Evolutionary conservation across 1,140 invertebrate genomes (phyloP), one percentile per base, ranked within the genome.

Genomic region (Orchestia grillus): DNA sequence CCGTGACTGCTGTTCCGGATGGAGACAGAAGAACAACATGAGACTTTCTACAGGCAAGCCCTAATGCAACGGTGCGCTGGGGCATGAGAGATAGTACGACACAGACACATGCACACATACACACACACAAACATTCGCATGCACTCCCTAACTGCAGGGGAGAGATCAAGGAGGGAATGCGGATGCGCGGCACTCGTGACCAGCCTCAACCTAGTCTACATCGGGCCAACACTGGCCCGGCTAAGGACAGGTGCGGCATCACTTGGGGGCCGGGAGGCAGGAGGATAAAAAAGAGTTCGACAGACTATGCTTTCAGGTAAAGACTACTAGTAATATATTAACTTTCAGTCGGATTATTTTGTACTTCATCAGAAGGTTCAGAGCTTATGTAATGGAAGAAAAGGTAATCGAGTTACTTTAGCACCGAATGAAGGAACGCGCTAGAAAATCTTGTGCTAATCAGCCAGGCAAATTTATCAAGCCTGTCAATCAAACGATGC

Each of bases 161-260:
- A 94, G 92, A 94, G 92, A 44, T 45, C 43, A 90, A 44, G 28
- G 43, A 40, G 92, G 40, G 92, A 94, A 94, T 94, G 92, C 92
- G 92, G 92, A 94, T 94, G 92, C 44, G 92, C 44, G 40, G 41
- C 3, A 40, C 44, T 45, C 92, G 92, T 45, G 36, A 94, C 43
- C 44, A 44, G 44, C 40, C 92, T 42, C 19, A 94, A 94, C 44
- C 92, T 6, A 3, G 43, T 44, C 88, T 41, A 44, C 88, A 90
- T 36, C 11, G 88, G 88, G 41, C 88, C 88, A 44, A 28, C 88
- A 90, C 11, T 3, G 88, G 88, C 88, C n/a, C 88, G 88, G 43
- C 88, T 44, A 23, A 41, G 88, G 88, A 42, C 41, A 41, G 88
- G 8, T 44, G 41, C 88, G n/a, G 88, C 88, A 90, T 53, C 41